Conservation (phyloP, 35 echinoderm and acorn worm species). For the Acanthaster planci region DNA sequence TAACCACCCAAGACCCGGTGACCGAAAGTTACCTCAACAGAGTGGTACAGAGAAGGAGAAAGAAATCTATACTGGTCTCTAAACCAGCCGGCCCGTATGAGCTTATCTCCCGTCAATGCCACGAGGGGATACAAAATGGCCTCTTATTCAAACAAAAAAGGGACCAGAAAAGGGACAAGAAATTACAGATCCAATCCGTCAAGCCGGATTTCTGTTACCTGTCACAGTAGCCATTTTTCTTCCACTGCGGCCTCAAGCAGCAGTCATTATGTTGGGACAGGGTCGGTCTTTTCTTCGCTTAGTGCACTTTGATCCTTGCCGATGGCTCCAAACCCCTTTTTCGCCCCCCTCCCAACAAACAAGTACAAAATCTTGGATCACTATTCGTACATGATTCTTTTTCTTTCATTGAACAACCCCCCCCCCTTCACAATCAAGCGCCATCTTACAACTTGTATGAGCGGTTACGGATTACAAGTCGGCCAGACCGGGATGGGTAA, state of each 20-base stretch:
- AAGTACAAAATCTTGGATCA: not conserved
- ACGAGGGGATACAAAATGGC: conserved; percentile 2
- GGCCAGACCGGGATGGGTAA: no score
- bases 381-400: not conserved
- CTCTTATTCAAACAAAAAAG: not conserved
- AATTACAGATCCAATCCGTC: conserved; percentile 25
- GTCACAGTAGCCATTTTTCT: conserved; percentile 5
- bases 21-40: conserved; percentile 11
- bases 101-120: conserved; percentile 3
- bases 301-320: not conserved
- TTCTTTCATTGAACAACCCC: not conserved
- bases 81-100: not conserved
- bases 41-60: not conserved
- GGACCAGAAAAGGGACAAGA: not conserved
- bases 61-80: no score
- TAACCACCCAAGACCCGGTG: not conserved
- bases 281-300: not conserved
- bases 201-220: not conserved
- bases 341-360: not conserved
- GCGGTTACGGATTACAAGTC: conserved; percentile 5
- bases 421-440: no score
- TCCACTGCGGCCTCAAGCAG: not conserved
- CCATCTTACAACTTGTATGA: no score
- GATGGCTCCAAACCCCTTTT: not conserved
- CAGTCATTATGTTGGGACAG: not conserved